phyloP scores from a whole-genome alignment of 2,888 invertebrate genomes.

The Meliscaeva auricollis region DNA sequence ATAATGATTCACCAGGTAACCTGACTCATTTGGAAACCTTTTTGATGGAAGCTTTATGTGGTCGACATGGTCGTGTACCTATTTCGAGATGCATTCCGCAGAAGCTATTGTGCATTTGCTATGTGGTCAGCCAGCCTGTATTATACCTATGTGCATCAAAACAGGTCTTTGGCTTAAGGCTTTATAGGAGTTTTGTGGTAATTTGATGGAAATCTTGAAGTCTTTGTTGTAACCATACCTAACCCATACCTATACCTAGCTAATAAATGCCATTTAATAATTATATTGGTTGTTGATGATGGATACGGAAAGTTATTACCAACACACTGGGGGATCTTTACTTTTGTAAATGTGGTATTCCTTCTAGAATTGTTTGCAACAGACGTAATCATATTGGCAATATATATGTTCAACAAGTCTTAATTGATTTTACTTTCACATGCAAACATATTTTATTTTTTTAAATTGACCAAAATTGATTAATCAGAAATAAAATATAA shows the following conservation, averaged over 20 bases:
- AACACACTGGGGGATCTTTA: background rate
- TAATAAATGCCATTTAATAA: slow-evolving; percentile 20
- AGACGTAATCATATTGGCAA: too few relatives aligned
- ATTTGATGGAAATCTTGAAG: slow-evolving; percentile 12
- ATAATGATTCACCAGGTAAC: slow-evolving; percentile 33
- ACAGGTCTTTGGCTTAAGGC: slow-evolving; percentile 12
- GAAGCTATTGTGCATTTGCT: slow-evolving; percentile 41
- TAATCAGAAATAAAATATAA: background rate
- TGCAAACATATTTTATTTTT: background rate
- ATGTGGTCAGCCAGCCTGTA: slow-evolving; percentile 24
- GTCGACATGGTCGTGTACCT: slow-evolving; percentile 25
- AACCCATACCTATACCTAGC: too few relatives aligned
- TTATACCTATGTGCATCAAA: slow-evolving; percentile 19
- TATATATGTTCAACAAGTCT: background rate
- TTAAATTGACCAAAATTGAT: slow-evolving; percentile 16
- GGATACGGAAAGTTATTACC: background rate
- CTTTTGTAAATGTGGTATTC: background rate
- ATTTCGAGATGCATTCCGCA: slow-evolving; percentile 33
- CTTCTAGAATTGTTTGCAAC: background rate
- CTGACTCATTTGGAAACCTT: slow-evolving; percentile 23
- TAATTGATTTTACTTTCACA: slow-evolving; percentile 5
- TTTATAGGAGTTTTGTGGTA: background rate
- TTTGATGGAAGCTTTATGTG: slow-evolving; percentile 36
- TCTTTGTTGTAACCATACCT: slow-evolving; percentile 9
- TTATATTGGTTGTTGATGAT: background rate